Evolutionary conservation across 2,113 vertebrate genomes (phyloP).

Genomic region (Alethe castanea): DNA sequence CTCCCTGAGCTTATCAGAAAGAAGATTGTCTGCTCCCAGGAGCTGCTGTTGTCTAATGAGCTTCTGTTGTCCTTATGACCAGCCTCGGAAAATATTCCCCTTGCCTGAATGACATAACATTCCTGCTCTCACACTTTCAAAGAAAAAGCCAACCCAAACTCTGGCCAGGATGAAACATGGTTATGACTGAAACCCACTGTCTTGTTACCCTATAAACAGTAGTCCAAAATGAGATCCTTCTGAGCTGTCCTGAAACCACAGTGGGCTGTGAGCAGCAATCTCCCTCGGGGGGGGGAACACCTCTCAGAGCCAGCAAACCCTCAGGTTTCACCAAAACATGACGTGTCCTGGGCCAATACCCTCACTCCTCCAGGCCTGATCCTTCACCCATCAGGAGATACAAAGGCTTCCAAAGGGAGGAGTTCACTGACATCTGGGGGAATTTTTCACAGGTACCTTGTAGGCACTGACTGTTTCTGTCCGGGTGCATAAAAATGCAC

Average conservation of each 20-base stretch:
- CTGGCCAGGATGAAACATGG: not conserved
- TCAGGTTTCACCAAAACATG: not conserved
- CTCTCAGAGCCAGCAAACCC: not conserved
- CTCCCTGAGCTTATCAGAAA: not conserved
- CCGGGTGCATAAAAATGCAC: not conserved
- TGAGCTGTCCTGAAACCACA: not conserved
- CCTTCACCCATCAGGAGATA: accelerated
- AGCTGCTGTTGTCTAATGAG: not conserved
- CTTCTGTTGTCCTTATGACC: not conserved
- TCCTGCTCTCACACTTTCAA: not conserved
- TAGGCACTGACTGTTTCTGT: not conserved
- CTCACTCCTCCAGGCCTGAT: accelerated
- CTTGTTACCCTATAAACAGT: not conserved
- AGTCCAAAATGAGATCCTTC: not conserved
- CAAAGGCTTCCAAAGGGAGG: not conserved
- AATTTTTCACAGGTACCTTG: not conserved
- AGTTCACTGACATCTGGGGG: not conserved
- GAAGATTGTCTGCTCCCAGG: not conserved
- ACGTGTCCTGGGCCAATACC: not conserved
- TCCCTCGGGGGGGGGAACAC: not conserved
- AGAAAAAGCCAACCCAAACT: not conserved
- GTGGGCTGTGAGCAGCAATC: not conserved
- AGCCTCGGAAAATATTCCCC: not conserved
- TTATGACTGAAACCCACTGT: not conserved
- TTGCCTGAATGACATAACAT: not conserved